Base-by-base conservation (phyloP, 2,113 vertebrate species). In the Callithrix jacchus region DNA sequence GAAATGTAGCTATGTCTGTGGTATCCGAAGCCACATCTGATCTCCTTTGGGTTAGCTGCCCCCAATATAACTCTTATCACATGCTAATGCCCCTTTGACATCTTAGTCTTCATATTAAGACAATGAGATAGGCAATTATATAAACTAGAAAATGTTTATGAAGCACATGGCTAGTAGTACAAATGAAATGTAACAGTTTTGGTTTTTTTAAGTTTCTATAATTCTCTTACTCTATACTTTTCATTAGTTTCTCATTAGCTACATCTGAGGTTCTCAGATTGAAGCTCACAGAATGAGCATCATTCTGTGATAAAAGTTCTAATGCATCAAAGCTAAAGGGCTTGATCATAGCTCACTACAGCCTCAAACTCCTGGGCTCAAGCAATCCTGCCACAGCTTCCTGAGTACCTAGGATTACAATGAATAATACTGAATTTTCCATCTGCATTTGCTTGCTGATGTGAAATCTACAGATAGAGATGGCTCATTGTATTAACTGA, bases 141-240 rank as follows among this genome's bases (percentile, higher is more conserved):
- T 49, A 58, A 95, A 91, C 68, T 14, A 66, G 52, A 95, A 87
- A 89, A 87, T 86, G 70, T 82, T 52, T 83, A 23, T 37, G 42
- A 30, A 66, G 56, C 49, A 95, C 21, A 37, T 87, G 40, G 40
- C 37, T 93, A 95, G 56, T 68, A 73, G n/a, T 49, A 10, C 35
- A 27, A 95, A 11, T 84, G 30, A 11, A 91, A 93, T 47, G 3
- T 27, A 64, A 64, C 13, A 61, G 8, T 47, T 88, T 83, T 52
- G 49, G 0, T 52, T 87, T 87, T 97, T 94, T 54, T 8, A 83
- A n/a, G 2, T 32, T 83, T 95, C 12, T 81, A 4, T 89, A 76
- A 94, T 89, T 93, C 25, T 83, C 27, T 81, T 87, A 64, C 23
- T 89, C 81, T 40, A 77, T 61, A 70, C 18, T 74, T 68, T 95